Percentiles rank a stretch among this genome's conserved stretches.
phyloP scores from a whole-genome alignment of 2,113 vertebrate species.

The Felis chaus region DNA sequence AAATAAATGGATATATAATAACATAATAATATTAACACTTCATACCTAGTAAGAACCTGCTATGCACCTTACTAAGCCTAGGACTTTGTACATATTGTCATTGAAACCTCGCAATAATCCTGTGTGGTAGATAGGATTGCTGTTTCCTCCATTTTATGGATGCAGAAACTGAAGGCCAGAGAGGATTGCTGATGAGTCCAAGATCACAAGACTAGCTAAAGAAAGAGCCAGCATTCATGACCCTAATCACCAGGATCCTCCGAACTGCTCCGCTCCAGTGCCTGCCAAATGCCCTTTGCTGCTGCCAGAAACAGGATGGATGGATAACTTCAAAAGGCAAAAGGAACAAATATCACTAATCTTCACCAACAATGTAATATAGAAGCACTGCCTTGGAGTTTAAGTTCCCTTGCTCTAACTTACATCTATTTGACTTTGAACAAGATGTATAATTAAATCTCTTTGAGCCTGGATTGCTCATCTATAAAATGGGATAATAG shows the following conservation, averaged over 20 bases:
- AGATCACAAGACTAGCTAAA: neutral
- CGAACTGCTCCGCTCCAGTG: neutral
- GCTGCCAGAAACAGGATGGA: neutral
- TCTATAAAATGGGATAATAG: conserved; percentile 29
- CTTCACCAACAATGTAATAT: neutral
- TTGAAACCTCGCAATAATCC: neutral
- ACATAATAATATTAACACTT: neutral
- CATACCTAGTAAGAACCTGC: neutral
- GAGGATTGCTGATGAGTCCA: neutral
- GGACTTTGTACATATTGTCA: neutral
- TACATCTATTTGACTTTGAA: conserved; percentile 12
- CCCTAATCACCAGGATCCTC: neutral
- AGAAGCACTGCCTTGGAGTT: neutral
- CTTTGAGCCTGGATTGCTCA: neutral
- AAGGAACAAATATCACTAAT: neutral
- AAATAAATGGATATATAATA: conserved; percentile 7
- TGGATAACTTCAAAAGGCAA: neutral
- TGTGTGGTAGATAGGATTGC: neutral
- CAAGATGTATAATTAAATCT: conserved; percentile 8
- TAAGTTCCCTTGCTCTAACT: neutral
- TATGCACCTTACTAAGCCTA: neutral
- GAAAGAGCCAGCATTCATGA: neutral
- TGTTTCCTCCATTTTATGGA: neutral
- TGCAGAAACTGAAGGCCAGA: neutral
- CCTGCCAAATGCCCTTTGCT: conserved; percentile 22